These are phyloP conservation scores for Phycodurus eques DNA, from an alignment of 2,113 vertebrate species.

Conservation along the genomic window DNA sequence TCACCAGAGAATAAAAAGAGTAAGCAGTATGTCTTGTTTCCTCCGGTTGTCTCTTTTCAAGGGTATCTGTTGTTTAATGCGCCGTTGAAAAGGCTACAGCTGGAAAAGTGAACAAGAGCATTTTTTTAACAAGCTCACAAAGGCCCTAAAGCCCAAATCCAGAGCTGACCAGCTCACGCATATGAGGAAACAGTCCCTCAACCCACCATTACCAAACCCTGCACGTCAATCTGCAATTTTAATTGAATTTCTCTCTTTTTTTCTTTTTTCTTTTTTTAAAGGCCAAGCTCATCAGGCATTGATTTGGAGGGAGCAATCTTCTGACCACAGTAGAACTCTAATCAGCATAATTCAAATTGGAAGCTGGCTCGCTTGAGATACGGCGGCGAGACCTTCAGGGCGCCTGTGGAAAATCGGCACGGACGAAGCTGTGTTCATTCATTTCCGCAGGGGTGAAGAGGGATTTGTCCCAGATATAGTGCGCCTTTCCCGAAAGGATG, in stretches of 20 bases:
- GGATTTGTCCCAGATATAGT: constrained; percentile 1
- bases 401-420: constrained; percentile 1
- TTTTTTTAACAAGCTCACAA: constrained; percentile 10
- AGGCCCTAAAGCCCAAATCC: constrained; percentile 9
- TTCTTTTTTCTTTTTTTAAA: background rate
- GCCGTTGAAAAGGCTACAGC: constrained; percentile 6
- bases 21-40: background rate
- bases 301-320: constrained; percentile 4
- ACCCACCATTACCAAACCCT: background rate
- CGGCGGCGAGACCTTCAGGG: constrained; percentile 1
- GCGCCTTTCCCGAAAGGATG: background rate
- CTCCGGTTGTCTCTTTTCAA: constrained; percentile 6
- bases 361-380: constrained; percentile 1
- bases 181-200: background rate
- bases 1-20: constrained; percentile 1
- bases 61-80: constrained; percentile 6
- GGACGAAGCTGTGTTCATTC: background rate
- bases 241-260: background rate
- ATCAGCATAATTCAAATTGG: constrained; percentile 11
- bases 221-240: background rate
- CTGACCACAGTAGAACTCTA: background rate
- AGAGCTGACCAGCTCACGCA: constrained; percentile 6
- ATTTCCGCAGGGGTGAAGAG: constrained; percentile 6
- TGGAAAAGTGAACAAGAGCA: constrained; percentile 7
- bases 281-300: constrained; percentile 1